A percentile compares a stretch with the other conserved stretches of the same genome.
Evolutionary conservation across 1,140 invertebrate species (phyloP).

Genomic region (Proctacanthus coquilletti): DNA sequence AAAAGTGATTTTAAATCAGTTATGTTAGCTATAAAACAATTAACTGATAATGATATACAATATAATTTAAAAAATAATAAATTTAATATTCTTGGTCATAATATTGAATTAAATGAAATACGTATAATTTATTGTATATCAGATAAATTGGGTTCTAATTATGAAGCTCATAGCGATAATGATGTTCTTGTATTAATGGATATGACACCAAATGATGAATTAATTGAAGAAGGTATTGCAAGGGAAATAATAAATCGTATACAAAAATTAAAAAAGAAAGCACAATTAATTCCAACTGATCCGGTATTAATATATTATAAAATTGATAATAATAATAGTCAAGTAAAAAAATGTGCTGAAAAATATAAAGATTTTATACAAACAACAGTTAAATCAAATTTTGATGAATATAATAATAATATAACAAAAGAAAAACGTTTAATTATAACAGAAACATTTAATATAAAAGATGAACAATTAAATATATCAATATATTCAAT

Average conservation of each 20-base stretch:
- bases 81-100: slow-evolving; percentile 58
- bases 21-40: slow-evolving; percentile 60
- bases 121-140: slow-evolving; percentile 67
- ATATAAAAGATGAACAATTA: slow-evolving; percentile 48
- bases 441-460: slow-evolving; percentile 60
- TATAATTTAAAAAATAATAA: slow-evolving; percentile 54
- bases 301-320: slow-evolving; percentile 72
- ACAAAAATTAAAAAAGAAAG: slow-evolving; percentile 95
- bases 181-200: slow-evolving; percentile 69
- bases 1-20: slow-evolving; percentile 85
- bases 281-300: slow-evolving; percentile 82
- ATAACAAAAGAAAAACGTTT: slow-evolving; percentile 30
- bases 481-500: slow-evolving; percentile 40
- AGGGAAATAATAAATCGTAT: slow-evolving; percentile 93
- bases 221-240: slow-evolving; percentile 83
- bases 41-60: slow-evolving; percentile 69
- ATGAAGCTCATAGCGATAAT: slow-evolving; percentile 81
- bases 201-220: slow-evolving; percentile 66
- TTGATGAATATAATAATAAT: slow-evolving; percentile 32
- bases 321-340: slow-evolving; percentile 39
- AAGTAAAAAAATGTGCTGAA: slow-evolving; percentile 50
- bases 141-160: slow-evolving; percentile 38
- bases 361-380: slow-evolving; percentile 63
- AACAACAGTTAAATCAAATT: slow-evolving; percentile 61
- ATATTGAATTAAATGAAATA: slow-evolving; percentile 65